Percentiles rank a stretch among this genome's conserved stretches.
Evolutionary conservation across 1,140 invertebrate species (phyloP).

Genomic region (Hypothenemus hampei): DNA sequence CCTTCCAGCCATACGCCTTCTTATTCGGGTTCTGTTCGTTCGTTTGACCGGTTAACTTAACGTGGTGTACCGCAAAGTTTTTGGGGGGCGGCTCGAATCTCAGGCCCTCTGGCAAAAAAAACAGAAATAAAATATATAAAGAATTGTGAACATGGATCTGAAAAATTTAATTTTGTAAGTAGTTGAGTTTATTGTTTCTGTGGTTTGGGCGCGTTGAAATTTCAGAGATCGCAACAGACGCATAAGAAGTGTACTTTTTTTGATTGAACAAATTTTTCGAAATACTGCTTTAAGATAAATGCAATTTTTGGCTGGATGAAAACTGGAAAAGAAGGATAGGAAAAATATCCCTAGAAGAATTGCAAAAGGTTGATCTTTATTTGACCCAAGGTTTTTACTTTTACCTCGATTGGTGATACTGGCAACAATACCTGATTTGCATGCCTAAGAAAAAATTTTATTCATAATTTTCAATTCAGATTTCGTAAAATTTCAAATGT

Average conservation of each 20-base stretch:
- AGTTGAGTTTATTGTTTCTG: too few relatives aligned
- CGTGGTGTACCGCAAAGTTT: not conserved
- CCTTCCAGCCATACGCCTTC: slow-evolving; percentile 5
- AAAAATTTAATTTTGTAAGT: slow-evolving; percentile 11
- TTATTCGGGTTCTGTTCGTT: slow-evolving; percentile 21
- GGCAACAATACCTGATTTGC: slow-evolving; percentile 5
- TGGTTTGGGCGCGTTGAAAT: too few relatives aligned
- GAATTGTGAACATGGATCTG: not conserved
- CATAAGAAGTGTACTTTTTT: too few relatives aligned
- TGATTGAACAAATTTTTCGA: too few relatives aligned
- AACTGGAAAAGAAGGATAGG: too few relatives aligned
- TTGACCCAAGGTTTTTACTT: slow-evolving; percentile 13
- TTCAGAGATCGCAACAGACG: too few relatives aligned
- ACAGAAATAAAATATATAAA: not conserved
- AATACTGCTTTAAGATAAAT: too few relatives aligned
- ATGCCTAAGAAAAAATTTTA: too few relatives aligned
- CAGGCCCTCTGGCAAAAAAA: slow-evolving; percentile 9
- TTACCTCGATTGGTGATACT: not conserved
- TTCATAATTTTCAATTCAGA: too few relatives aligned
- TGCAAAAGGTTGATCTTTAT: slow-evolving; percentile 1
- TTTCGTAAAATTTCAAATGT: too few relatives aligned
- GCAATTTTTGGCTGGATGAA: too few relatives aligned
- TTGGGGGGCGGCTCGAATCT: slow-evolving; percentile 7
- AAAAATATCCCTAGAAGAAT: too few relatives aligned
- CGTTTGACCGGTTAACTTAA: slow-evolving; percentile 12